Evolutionary conservation across 2,888 invertebrate species (phyloP).

Genomic region (Hylaea fasciaria): DNA sequence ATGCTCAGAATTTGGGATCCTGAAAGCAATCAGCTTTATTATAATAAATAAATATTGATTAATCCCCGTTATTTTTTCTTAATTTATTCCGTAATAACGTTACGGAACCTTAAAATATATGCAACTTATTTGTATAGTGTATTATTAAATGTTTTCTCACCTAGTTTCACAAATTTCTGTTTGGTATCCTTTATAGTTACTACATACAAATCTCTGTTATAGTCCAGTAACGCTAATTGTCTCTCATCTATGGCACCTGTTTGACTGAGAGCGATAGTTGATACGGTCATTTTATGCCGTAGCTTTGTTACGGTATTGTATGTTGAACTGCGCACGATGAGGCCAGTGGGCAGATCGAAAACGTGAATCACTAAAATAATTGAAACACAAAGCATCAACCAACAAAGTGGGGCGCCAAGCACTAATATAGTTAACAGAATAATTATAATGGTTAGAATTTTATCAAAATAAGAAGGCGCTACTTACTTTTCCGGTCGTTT

Average conservation of each 20-base stretch:
- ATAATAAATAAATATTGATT: not conserved
- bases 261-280: constrained; percentile 93
- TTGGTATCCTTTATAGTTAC: constrained; percentile 88
- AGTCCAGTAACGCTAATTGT: constrained; percentile 94
- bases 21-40: constrained; percentile 37
- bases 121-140: no score
- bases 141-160: no score
- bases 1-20: constrained; percentile 79
- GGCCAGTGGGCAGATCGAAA: constrained; percentile 90
- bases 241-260: constrained; percentile 92
- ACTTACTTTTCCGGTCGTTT: constrained; percentile 90
- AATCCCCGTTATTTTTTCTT: no score
- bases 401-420: no score
- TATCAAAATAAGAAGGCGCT: not conserved
- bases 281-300: constrained; percentile 91
- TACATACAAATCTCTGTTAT: constrained; percentile 94
- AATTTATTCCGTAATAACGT: no score
- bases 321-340: constrained; percentile 88
- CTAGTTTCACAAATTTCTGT: constrained; percentile 89
- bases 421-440: no score
- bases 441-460: no score
- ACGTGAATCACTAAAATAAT: constrained; percentile 89
- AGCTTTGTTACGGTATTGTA: constrained; percentile 90
- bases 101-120: no score
- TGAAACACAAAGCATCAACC: not conserved